phyloP scores from a whole-genome alignment of 2,113 vertebrate species.

The Progne subis region DNA sequence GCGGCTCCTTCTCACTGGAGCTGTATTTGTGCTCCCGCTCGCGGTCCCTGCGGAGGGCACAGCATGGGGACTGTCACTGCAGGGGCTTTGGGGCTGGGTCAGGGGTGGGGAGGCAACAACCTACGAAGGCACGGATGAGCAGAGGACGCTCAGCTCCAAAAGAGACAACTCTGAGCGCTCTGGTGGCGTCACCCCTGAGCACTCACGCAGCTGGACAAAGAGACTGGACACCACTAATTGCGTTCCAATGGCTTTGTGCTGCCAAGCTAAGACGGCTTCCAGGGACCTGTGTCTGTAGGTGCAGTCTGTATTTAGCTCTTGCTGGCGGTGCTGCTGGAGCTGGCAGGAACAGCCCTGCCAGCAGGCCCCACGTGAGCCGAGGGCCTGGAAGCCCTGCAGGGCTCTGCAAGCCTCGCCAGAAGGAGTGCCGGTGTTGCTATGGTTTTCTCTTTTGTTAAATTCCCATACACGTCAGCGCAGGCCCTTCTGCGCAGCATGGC shows the following conservation, averaged over 20 bases:
- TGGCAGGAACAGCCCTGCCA: background rate
- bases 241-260: background rate
- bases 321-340: background rate
- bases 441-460: conserved; percentile 18
- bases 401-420: background rate
- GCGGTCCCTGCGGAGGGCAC: conserved; percentile 61
- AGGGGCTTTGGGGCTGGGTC: background rate
- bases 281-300: background rate
- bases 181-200: background rate
- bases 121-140: background rate
- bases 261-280: background rate
- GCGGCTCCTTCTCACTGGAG: conserved; percentile 76
- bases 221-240: background rate
- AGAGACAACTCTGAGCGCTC: background rate
- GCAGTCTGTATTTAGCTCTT: background rate
- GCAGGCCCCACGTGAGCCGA: background rate
- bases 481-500: background rate
- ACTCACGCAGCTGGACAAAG: background rate
- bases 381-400: background rate
- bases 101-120: background rate
- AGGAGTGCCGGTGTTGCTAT: conserved; percentile 36
- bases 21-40: conserved; percentile 76
- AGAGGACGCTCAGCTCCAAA: background rate
- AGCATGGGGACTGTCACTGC: background rate
- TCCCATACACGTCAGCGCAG: background rate